Conservation (phyloP, 2,797 vertebrate species). For the Manis javanica region DNA sequence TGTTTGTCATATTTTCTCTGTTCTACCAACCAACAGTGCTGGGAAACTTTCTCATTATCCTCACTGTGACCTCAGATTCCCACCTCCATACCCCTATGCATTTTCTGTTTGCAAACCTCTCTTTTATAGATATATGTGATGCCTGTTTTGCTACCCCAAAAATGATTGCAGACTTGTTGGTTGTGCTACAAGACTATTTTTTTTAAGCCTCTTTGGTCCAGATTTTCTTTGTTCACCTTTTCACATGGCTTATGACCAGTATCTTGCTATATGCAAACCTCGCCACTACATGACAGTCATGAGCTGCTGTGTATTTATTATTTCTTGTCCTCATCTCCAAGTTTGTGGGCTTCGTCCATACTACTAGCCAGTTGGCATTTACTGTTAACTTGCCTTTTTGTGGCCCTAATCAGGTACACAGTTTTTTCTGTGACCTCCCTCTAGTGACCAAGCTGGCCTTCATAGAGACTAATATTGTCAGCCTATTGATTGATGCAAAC, state of each 20-base stretch:
- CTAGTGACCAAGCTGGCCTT: too few relatives aligned
- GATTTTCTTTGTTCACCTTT: slow-evolving; percentile 33
- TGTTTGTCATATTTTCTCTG: slow-evolving; percentile 70
- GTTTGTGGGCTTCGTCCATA: slow-evolving; percentile 71
- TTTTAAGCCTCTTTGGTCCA: slow-evolving; percentile 68
- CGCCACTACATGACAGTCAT: slow-evolving; percentile 75
- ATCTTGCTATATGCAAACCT: slow-evolving; percentile 72
- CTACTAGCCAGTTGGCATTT: slow-evolving; percentile 71
- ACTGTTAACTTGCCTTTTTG: slow-evolving; percentile 75
- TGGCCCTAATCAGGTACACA: slow-evolving; percentile 74
- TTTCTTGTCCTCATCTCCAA: slow-evolving; percentile 56
- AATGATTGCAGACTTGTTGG: slow-evolving; percentile 61
- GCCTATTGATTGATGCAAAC: too few relatives aligned
- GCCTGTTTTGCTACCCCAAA: slow-evolving; percentile 76
- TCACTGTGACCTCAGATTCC: slow-evolving; percentile 62
- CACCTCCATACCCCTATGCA: slow-evolving; percentile 72
- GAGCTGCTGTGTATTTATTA: slow-evolving; percentile 48
- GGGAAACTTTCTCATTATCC: slow-evolving; percentile 77
- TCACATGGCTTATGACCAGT: slow-evolving; percentile 68
- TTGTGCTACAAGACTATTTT: slow-evolving; percentile 64
- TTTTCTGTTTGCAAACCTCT: slow-evolving; percentile 77
- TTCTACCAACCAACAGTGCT: slow-evolving; percentile 70
- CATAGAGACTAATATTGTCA: too few relatives aligned
- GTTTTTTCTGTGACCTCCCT: slow-evolving; percentile 52
- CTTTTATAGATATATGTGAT: slow-evolving; percentile 72